Evolutionary conservation across 2,797 vertebrate genomes (phyloP), one percentile per base, ranked within the genome.

Genomic region (Poeciliopsis infans): DNA sequence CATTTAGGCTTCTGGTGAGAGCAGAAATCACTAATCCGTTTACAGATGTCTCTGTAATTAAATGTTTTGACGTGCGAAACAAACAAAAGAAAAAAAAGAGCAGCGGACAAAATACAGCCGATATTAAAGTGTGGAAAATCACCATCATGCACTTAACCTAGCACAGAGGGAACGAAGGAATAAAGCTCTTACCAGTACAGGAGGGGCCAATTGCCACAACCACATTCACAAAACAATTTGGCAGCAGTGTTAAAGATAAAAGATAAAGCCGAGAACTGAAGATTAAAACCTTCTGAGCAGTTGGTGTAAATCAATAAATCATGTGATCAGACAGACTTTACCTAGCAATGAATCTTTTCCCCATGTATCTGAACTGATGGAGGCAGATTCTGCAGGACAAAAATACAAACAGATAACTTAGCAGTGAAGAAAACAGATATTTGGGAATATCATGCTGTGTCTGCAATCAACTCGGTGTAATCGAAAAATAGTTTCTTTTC

Each of bases 301-400:
- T 80, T 7, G 5, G 11, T 55, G 28, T 31, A 66, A n/a, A 73
- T 64, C 1, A 72, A 4, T 1, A 70, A 68, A 33, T 31, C 28
- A 55, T 15, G 8, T 46, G 10, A 74, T 16, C 7, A 69, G 28
- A 25, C 39, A 23, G 31, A 83, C 87, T 49, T 92, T 97, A 99
- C 98, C 98, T 99, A 96, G 96, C 96, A 81, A 99, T 98, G 91
- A 97, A 97, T 91, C 98, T 94, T 83, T 99, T 99, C 41, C 98
- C 98, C 97, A 98, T 97, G 92, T 99, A 99, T 93, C 98, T 96
- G 93, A 99, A 99, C 95, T 99, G 98, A 94, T 99, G 96, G 12
- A 99, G 94, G 90, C 97, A 99, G 23, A 99, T 96, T 94, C 98
- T 99, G 96, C 31, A 88, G 85, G 61, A 92, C 10, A 92, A 77